Evolutionary conservation across 2,888 invertebrate genomes (phyloP).

Genomic region (Acronicta leporina): DNA sequence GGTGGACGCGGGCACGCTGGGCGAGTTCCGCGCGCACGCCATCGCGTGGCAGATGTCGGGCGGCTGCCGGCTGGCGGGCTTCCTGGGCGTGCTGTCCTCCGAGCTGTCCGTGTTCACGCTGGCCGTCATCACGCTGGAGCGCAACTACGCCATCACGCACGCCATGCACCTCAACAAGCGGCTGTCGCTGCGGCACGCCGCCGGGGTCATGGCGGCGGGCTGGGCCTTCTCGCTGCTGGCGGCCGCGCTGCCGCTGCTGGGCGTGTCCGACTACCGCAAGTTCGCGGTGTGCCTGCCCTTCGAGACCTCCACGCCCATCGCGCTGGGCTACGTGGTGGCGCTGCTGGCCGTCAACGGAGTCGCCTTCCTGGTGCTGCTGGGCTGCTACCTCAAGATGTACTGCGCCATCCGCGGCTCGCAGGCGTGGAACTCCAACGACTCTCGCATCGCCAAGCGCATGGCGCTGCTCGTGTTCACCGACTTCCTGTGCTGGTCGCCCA

Average conservation of each 20-base stretch:
- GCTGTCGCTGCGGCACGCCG: conserved; percentile 96
- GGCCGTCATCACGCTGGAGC: conserved; percentile 98
- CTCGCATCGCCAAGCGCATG: conserved; percentile 98
- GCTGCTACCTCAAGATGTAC: conserved; percentile 99
- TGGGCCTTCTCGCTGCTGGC: conserved; percentile 96
- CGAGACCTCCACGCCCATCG: conserved; percentile 94
- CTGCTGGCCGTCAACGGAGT: conserved; percentile 97
- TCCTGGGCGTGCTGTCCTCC: conserved; percentile 97
- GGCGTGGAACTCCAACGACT: conserved; percentile 99
- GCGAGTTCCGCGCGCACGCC: conserved; percentile 98
- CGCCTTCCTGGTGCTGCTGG: conserved; percentile 98
- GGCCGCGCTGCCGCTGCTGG: conserved; percentile 96
- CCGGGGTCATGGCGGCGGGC: conserved; percentile 97
- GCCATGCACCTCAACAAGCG: conserved; percentile 99
- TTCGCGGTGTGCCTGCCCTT: conserved; percentile 99
- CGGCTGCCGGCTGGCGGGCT: conserved; percentile 98
- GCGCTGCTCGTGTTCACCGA: conserved; percentile 98
- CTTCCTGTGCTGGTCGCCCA: conserved; percentile 99
- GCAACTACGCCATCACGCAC: conserved; percentile 99
- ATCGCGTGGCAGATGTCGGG: conserved; percentile 99
- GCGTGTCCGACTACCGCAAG: conserved; percentile 98
- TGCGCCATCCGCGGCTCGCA: conserved; percentile 98
- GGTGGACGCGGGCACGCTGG: conserved; percentile 98
- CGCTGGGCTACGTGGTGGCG: conserved; percentile 96
- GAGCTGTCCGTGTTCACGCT: conserved; percentile 98